Evolutionary conservation across 2,113 vertebrate species (phyloP).

Genomic region (Cricetomys ansorgei): DNA sequence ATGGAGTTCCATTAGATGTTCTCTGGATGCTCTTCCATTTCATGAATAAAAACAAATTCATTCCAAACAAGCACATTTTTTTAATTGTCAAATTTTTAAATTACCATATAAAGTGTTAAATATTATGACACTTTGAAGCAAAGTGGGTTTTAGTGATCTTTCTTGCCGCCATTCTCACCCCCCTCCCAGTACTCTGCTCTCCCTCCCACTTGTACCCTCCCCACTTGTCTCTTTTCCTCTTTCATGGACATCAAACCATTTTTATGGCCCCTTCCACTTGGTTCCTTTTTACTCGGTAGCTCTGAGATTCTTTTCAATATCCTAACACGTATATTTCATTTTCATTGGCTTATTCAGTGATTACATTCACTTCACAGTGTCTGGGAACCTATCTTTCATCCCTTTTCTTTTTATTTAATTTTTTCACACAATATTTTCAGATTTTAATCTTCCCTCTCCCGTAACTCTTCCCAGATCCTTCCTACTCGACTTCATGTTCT

Average conservation of each 20-base stretch:
- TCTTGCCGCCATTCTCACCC: background rate
- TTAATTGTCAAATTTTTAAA: background rate
- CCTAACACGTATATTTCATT: background rate
- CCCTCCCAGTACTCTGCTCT: background rate
- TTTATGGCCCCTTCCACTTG: background rate
- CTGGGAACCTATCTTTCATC: background rate
- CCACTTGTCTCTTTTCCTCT: background rate
- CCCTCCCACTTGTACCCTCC: background rate
- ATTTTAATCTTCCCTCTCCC: background rate
- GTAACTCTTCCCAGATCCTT: background rate
- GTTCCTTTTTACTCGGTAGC: background rate
- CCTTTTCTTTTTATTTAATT: background rate
- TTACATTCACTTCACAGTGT: background rate
- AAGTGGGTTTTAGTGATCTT: background rate
- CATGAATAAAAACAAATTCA: background rate
- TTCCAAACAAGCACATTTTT: too few relatives aligned
- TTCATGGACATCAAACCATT: background rate
- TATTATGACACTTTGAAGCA: background rate
- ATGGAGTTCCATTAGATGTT: background rate
- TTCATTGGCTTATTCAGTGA: slow-evolving; percentile 10
- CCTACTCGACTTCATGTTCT: background rate
- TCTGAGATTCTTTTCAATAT: slow-evolving; percentile 31
- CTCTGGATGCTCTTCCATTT: background rate
- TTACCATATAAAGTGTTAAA: background rate
- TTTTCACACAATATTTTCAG: background rate